Percentiles rank a stretch among this genome's conserved stretches.
These are phyloP conservation scores for Syngnathus floridae DNA, from an alignment of 2,113 vertebrate species.

Conservation along the genomic window DNA sequence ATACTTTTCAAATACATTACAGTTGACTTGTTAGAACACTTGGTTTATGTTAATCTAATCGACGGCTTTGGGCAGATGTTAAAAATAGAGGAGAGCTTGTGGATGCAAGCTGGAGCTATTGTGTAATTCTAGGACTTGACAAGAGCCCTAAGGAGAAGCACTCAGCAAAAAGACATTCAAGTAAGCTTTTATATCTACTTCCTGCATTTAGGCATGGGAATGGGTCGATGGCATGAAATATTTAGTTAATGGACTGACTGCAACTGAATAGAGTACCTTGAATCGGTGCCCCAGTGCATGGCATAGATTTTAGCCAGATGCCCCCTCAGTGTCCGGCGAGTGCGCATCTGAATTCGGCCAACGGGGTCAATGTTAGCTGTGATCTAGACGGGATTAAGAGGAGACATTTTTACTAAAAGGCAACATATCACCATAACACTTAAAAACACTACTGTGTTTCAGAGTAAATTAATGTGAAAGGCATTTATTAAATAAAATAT, in stretches of 20 bases:
- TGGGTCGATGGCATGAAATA: conserved; percentile 22
- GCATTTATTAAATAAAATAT: not conserved
- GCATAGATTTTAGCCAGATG: conserved; percentile 99
- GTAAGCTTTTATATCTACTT: conserved; percentile 34
- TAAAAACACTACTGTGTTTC: not conserved
- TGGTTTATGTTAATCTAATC: conserved; percentile 8
- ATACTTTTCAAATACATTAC: not conserved
- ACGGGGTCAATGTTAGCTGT: conserved; percentile 97
- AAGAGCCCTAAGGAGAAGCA: conserved; percentile 17
- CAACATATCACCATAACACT: not conserved
- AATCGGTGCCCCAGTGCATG: conserved; percentile 99
- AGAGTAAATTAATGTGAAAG: not conserved
- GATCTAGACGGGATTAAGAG: conserved; percentile 72
- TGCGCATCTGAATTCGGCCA: conserved; percentile 98
- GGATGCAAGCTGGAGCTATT: conserved; percentile 8
- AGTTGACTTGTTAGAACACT: conserved; percentile 3
- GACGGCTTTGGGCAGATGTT: not conserved
- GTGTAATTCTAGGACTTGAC: conserved; percentile 9
- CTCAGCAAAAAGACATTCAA: conserved; percentile 24
- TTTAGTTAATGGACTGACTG: conserved; percentile 29
- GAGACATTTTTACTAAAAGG: not conserved
- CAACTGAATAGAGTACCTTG: conserved; percentile 75
- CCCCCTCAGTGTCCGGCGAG: conserved; percentile 92
- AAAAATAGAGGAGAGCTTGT: conserved; percentile 13
- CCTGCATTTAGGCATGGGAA: conserved; percentile 26